Evolutionary conservation across 2,888 invertebrate genomes (phyloP), one percentile per base, ranked within the genome.

Genomic region (Drosophila anomalata): DNA sequence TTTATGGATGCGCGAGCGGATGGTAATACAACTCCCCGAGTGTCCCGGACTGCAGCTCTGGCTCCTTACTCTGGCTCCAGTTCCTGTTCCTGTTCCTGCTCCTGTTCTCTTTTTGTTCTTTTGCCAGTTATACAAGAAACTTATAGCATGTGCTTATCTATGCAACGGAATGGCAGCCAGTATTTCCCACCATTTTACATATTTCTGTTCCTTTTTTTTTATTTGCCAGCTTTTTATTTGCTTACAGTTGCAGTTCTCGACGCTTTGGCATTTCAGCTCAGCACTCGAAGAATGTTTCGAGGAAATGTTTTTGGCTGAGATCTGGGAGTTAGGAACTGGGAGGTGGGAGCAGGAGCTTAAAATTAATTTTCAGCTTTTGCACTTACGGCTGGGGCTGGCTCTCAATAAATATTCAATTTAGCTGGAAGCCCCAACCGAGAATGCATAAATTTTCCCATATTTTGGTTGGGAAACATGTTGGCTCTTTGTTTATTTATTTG

Each of bases 1-100:
- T 65, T 65, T 66, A 65, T 65, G 67, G 63, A 65, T 53, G 66
- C 63, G 53, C 62, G 61, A 66, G 53, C 61, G 61, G 62, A 62
- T 62, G 61, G 61, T 42, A 42, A 62, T 61, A 50, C 62, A 44
- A 22, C 44, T 41, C 31, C 61, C 9, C 29, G 29, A 20, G 33
- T 14, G 17, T 33, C 22, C 22, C 33, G 41, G 41, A 33, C 33
- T 33, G 12, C 33, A 33, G 2, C 36, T 36, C 7, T n/a, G 2
- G 22, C 17, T 8, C 9, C 42, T 3, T 20, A 6, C 31, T 22
- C 11, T 3, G 8, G 50, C 20, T 17, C 9, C n/a, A 4, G 11
- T 9, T 41, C 17, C 44, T 1, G 44, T 20, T 42, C 41, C 44
- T 22, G 44, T 11, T 41, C 41, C 61, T 39, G 61, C 12, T 44